A percentile compares a stretch with the other conserved stretches of the same genome.
phyloP scores from a whole-genome alignment of 2,888 invertebrate genomes.

The Dendrolimus houi region DNA sequence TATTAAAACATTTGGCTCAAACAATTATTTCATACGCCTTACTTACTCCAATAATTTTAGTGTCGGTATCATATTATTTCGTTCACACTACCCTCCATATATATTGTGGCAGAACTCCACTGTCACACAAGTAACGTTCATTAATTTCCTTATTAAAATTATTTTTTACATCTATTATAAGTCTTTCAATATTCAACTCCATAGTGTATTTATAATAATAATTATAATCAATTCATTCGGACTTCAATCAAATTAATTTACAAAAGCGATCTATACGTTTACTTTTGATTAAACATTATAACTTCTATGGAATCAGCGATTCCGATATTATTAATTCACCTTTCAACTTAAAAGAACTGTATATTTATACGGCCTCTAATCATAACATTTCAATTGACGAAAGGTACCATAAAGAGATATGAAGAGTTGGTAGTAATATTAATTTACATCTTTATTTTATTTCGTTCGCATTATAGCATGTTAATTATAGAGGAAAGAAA shows the following conservation, averaged over 20 bases:
- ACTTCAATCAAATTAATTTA: background rate
- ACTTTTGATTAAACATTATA: slow-evolving; percentile 7
- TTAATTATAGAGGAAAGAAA: no score
- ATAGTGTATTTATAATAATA: background rate
- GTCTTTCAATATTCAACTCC: no score
- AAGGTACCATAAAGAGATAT: background rate
- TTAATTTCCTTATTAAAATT: no score
- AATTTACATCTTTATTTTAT: background rate
- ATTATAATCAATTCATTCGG: background rate
- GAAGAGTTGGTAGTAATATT: background rate
- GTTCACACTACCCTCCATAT: no score
- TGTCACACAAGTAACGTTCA: no score
- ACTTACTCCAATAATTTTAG: no score
- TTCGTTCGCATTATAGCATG: no score
- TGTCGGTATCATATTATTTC: no score
- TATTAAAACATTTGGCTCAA: no score
- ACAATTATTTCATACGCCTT: no score
- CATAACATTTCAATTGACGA: background rate
- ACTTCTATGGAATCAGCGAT: background rate
- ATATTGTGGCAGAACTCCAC: no score
- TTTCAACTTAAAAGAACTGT: background rate
- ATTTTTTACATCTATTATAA: no score
- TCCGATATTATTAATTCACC: background rate
- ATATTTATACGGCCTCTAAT: background rate
- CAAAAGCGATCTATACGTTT: background rate